Conservation (phyloP, 2,888 invertebrate genomes). For the Nomada flava region DNA sequence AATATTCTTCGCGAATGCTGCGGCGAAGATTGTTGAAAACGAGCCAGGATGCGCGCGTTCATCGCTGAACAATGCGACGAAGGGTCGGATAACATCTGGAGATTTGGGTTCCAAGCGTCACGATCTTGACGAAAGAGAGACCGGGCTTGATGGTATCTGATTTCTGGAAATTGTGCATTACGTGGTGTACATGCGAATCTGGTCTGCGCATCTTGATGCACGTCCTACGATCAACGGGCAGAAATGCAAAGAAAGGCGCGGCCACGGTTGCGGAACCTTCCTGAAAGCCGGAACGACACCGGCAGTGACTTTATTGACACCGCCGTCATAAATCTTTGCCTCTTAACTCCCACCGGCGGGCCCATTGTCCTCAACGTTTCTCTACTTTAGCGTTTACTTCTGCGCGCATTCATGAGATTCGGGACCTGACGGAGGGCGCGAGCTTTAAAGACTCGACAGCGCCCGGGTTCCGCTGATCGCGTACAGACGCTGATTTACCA, state of each 20-base stretch:
- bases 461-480: too few species aligned
- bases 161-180: constrained; percentile 56
- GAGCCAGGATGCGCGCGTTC: constrained; percentile 8
- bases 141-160: constrained; percentile 39
- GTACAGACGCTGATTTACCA: background rate
- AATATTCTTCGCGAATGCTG: background rate
- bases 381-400: constrained; percentile 31
- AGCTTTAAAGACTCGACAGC: too few species aligned
- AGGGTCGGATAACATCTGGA: constrained; percentile 33
- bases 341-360: constrained; percentile 72
- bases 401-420: background rate
- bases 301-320: constrained; percentile 77
- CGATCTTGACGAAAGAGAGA: constrained; percentile 50
- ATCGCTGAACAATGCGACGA: constrained; percentile 42
- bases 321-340: constrained; percentile 74
- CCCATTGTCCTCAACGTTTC: constrained; percentile 67
- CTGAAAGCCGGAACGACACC: constrained; percentile 56
- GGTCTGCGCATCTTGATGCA: constrained; percentile 47
- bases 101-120: constrained; percentile 37
- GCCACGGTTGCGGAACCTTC: constrained; percentile 50
- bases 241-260: constrained; percentile 60
- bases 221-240: constrained; percentile 52
- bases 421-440: background rate
- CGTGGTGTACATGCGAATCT: constrained; percentile 51
- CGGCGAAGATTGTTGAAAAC: background rate